Evolutionary conservation across 1,140 invertebrate genomes (phyloP).

Genomic region (Pseudomyrmex cubaensis): DNA sequence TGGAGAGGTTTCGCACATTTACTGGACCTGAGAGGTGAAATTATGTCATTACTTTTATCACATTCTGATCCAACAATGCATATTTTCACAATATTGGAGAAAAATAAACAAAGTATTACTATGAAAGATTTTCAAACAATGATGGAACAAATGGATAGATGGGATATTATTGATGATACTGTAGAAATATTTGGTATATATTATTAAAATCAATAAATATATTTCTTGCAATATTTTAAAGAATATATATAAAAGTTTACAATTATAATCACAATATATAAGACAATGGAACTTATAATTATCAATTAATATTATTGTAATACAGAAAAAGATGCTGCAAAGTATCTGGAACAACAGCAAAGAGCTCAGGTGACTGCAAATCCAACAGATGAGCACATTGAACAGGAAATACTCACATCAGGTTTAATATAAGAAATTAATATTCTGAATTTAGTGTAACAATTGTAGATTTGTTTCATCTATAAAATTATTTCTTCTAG

Average conservation of each 20-base stretch:
- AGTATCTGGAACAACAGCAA: slow-evolving; percentile 75
- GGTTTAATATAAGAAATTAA: slow-evolving; percentile 69
- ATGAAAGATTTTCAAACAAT: slow-evolving; percentile 85
- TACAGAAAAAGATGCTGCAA: slow-evolving; percentile 81
- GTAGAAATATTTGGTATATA: slow-evolving; percentile 85
- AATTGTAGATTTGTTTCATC: slow-evolving; percentile 29
- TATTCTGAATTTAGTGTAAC: slow-evolving; percentile 58
- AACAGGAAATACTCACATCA: slow-evolving; percentile 77
- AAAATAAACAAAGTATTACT: slow-evolving; percentile 80
- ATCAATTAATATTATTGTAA: slow-evolving; percentile 7
- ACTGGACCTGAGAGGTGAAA: slow-evolving; percentile 83
- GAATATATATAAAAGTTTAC: slow-evolving; percentile 14
- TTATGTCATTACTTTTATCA: slow-evolving; percentile 82
- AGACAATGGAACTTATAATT: no score
- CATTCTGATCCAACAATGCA: slow-evolving; percentile 85
- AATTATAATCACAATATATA: background rate
- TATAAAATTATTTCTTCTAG: slow-evolving; percentile 71
- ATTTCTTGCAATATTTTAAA: slow-evolving; percentile 5
- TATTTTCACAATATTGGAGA: slow-evolving; percentile 85
- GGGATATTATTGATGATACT: slow-evolving; percentile 88
- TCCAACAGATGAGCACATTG: slow-evolving; percentile 66
- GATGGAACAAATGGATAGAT: slow-evolving; percentile 88
- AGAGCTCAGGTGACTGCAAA: slow-evolving; percentile 67
- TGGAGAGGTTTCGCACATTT: slow-evolving; percentile 89
- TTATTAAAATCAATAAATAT: slow-evolving; percentile 8